Percentiles rank a stretch among this genome's conserved stretches.
Evolutionary conservation across 2,113 vertebrate species (phyloP).

Genomic region (Pteropus alecto): DNA sequence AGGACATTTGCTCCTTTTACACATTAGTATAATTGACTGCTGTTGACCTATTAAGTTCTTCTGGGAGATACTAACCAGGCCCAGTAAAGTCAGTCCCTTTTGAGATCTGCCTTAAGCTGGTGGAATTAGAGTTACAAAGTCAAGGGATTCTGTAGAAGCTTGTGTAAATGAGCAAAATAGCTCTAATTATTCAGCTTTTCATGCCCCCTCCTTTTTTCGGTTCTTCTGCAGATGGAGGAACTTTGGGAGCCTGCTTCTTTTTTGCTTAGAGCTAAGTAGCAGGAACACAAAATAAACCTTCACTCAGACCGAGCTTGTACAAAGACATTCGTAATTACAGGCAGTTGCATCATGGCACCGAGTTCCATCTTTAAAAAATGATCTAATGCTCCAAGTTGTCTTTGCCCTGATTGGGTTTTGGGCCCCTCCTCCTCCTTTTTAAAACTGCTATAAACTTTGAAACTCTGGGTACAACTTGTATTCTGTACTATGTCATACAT

Average conservation of each 20-base stretch:
- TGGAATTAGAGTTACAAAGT: neutral
- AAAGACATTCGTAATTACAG: neutral
- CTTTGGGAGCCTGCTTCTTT: constrained; percentile 31
- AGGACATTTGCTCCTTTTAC: constrained; percentile 14
- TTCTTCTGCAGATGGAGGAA: constrained; percentile 8
- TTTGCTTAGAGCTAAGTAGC: neutral
- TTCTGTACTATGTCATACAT: neutral
- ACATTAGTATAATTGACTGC: constrained; percentile 42
- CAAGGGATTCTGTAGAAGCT: neutral
- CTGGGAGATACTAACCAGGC: constrained; percentile 44
- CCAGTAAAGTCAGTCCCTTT: neutral
- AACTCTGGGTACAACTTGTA: neutral
- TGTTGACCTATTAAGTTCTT: constrained; percentile 46
- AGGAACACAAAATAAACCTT: neutral
- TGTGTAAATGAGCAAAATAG: constrained; percentile 22
- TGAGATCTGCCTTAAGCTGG: neutral
- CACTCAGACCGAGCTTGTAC: neutral
- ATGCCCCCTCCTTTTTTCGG: neutral
- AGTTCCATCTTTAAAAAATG: neutral
- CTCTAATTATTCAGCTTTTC: neutral
- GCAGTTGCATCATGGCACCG: neutral
- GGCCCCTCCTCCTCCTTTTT: neutral
- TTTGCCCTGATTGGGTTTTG: neutral
- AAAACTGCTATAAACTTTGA: neutral
- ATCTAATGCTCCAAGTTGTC: neutral